phyloP scores from a whole-genome alignment of 2,113 vertebrate genomes.

The Himantopus leucocephalus region DNA sequence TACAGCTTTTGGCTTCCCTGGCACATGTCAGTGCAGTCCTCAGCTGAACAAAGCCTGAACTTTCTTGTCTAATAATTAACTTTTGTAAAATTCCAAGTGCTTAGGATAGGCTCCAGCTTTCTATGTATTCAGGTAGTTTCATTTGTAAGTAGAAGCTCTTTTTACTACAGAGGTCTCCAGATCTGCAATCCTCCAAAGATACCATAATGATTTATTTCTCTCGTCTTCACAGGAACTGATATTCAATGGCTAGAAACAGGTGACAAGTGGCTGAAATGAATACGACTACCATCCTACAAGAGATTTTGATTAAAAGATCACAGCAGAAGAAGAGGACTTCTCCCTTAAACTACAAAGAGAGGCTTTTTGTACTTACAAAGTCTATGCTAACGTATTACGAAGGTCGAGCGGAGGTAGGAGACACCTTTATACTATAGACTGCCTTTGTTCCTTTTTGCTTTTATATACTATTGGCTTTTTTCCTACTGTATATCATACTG shows the following conservation, averaged over 20 bases:
- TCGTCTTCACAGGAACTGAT: constrained; percentile 40
- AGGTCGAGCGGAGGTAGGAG: constrained; percentile 83
- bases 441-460: neutral
- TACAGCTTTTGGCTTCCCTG: neutral
- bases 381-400: constrained; percentile 88
- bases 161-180: neutral
- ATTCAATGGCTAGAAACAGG: constrained; percentile 80
- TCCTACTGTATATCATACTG: neutral
- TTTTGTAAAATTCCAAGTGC: constrained; percentile 11
- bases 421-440: neutral
- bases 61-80: constrained; percentile 61
- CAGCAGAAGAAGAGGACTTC: constrained; percentile 94
- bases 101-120: neutral
- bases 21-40: neutral
- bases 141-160: neutral
- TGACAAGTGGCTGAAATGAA: constrained; percentile 84
- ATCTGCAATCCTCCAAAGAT: neutral
- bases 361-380: constrained; percentile 89
- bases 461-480: neutral
- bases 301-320: constrained; percentile 91
- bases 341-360: constrained; percentile 92
- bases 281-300: constrained; percentile 84
- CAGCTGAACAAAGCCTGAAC: neutral
- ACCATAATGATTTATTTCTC: neutral
- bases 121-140: neutral